Base-by-base conservation (phyloP, 2,113 vertebrate genomes). In the Sapajus apella region DNA sequence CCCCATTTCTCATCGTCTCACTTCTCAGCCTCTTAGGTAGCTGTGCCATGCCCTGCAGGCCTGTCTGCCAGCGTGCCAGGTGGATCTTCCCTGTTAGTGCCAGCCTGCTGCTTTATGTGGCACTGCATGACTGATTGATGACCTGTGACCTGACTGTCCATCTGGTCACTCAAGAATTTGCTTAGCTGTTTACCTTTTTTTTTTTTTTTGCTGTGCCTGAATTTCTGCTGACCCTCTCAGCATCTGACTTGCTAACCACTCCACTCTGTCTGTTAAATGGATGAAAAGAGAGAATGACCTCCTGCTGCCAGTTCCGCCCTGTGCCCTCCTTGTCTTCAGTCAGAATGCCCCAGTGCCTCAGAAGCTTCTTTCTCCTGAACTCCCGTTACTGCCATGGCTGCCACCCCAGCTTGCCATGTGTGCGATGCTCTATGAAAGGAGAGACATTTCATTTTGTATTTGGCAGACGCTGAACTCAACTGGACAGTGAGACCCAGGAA, bases 121-220 rank as follows among this genome's bases (percentile, higher is more conserved):
- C 91, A 95, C 88, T 35, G 55, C 80, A 61, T 96, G 95, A 97
- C 97, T 96, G 96, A 97, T 97, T 81, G 81, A 95, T 97, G 96
- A 97, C 98, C 97, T 97, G 93, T 98, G 97, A 97, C 96, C 97
- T 1, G 56, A 89, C 81, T 95, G 96, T 94, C 98, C 98, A 98
- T 98, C 97, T 98, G 97, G 96, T 64, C 68, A 87, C 76, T 97
- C 73, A 94, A 88, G 95, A 89, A 82, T 76, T 94, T 3, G 25
- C 87, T 55, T 0, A 55, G 85, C 77, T 86, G 35, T 95, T 96
- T 83, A 82, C 45, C 58, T 76, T 89, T 83, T 64, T 30, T 61
- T 64, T 30, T 61, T 52, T 96, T 97, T 95, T 81, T 96, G 87
- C 97, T 96, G 85, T 87, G 90, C 91, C 97, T 96, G 97, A 96